phyloP scores from a whole-genome alignment of 2,888 invertebrate species.

The Bimastos eiseni region DNA sequence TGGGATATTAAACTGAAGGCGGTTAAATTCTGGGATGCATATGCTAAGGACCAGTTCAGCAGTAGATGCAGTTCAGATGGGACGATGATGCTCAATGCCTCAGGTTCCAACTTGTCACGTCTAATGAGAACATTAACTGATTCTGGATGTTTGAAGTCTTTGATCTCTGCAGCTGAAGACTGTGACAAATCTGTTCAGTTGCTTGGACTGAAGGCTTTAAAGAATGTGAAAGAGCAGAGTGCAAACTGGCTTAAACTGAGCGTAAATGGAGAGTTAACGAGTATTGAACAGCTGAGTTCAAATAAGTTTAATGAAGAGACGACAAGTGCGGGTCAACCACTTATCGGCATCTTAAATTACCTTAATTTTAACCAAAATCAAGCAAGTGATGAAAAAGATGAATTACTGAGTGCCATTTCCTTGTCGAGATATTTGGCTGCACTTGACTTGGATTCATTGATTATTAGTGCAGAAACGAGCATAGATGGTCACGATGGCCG shows the following conservation, averaged over 20 bases:
- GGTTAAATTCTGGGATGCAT: not conserved
- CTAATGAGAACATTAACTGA: not conserved
- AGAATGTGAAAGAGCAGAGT: slow-evolving; percentile 10
- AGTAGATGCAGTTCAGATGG: not conserved
- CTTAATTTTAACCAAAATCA: not conserved
- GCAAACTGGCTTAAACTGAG: not conserved
- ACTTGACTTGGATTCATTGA: not conserved
- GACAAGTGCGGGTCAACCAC: not conserved
- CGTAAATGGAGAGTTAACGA: not conserved
- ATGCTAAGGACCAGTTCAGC: not conserved
- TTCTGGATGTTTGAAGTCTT: not conserved
- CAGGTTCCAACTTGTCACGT: not conserved
- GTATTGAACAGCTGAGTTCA: not conserved
- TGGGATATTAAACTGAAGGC: slow-evolving; percentile 16
- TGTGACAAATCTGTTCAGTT: slow-evolving; percentile 15
- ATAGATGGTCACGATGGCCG: slow-evolving; percentile 3
- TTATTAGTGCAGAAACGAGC: not conserved
- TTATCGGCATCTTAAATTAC: not conserved
- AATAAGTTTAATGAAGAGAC: not conserved
- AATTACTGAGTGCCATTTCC: not conserved
- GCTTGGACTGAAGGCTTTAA: not conserved
- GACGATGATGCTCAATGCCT: not conserved
- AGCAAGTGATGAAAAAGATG: not conserved
- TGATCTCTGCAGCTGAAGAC: not conserved
- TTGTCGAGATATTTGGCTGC: not conserved